Evolutionary conservation across 2,797 vertebrate species (phyloP).

Genomic region (Rallus crepitans): DNA sequence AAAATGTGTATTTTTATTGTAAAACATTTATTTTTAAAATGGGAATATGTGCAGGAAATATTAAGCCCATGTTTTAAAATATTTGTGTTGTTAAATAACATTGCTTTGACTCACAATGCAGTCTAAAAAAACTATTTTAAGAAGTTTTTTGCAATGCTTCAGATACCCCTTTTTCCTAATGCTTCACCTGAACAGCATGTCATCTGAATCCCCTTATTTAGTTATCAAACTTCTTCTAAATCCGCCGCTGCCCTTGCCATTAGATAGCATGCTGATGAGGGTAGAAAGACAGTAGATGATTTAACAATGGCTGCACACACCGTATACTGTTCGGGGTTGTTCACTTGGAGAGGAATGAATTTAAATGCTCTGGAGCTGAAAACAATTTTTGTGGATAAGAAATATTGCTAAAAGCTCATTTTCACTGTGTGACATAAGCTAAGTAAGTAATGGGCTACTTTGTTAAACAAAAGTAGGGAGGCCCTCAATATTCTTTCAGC

Average conservation of each 20-base stretch:
- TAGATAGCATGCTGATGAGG: neutral
- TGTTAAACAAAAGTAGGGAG: accelerated
- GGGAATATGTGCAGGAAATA: neutral
- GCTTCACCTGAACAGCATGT: neutral
- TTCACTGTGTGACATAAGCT: neutral
- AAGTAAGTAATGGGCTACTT: neutral
- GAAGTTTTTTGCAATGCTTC: neutral
- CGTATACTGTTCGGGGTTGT: neutral
- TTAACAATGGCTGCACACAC: neutral
- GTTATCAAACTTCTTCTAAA: neutral
- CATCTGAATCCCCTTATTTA: neutral
- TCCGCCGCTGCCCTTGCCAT: neutral
- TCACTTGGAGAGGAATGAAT: neutral
- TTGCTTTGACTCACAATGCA: neutral
- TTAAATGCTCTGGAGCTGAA: neutral
- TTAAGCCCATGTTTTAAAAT: neutral
- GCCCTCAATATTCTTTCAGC: neutral
- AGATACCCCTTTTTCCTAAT: neutral
- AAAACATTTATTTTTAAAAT: neutral
- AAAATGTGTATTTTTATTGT: neutral
- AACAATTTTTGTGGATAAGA: neutral
- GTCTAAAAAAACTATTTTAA: neutral
- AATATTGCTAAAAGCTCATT: neutral
- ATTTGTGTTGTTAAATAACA: neutral
- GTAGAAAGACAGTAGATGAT: neutral